Percentiles rank a stretch among this genome's conserved stretches.
Evolutionary conservation across 2,888 invertebrate genomes (phyloP).

Genomic region (Nomada lathburiana): DNA sequence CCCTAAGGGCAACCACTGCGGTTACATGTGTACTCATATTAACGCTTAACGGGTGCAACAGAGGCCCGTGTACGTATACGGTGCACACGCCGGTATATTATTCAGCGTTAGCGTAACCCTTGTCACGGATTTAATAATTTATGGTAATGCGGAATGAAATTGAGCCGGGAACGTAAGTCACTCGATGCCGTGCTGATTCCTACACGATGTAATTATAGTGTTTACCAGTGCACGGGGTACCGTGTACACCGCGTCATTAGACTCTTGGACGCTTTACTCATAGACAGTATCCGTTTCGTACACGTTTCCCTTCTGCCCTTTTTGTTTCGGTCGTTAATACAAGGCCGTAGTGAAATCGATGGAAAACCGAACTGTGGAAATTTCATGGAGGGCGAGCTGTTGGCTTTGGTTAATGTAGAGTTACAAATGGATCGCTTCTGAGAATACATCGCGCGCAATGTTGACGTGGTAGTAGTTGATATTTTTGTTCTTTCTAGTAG

Average conservation of each 20-base stretch:
- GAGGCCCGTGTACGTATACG: not conserved
- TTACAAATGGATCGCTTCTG: no score
- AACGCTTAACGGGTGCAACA: slow-evolving; percentile 57
- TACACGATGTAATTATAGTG: slow-evolving; percentile 27
- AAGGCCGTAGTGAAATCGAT: not conserved
- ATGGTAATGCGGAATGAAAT: slow-evolving; percentile 33
- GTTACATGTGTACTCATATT: slow-evolving; percentile 62
- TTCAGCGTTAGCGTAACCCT: slow-evolving; percentile 30
- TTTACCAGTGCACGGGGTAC: not conserved
- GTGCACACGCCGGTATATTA: slow-evolving; percentile 19
- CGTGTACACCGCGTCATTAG: not conserved
- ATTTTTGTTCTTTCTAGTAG: no score
- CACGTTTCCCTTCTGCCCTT: not conserved
- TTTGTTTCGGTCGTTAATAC: not conserved
- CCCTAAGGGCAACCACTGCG: slow-evolving; percentile 28
- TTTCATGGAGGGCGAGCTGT: not conserved
- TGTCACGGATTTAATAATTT: slow-evolving; percentile 37
- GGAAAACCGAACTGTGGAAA: not conserved
- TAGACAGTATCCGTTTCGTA: not conserved
- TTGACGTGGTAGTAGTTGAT: no score
- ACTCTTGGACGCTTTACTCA: not conserved
- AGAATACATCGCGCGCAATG: no score
- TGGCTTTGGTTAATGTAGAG: no score
- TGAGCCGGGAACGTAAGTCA: slow-evolving; percentile 20
- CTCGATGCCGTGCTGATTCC: slow-evolving; percentile 33